A percentile compares a stretch with the other conserved stretches of the same genome.
These are phyloP conservation scores for Rhynchomys soricoides DNA, from an alignment of 2,113 vertebrate species.

Conservation along the genomic window DNA sequence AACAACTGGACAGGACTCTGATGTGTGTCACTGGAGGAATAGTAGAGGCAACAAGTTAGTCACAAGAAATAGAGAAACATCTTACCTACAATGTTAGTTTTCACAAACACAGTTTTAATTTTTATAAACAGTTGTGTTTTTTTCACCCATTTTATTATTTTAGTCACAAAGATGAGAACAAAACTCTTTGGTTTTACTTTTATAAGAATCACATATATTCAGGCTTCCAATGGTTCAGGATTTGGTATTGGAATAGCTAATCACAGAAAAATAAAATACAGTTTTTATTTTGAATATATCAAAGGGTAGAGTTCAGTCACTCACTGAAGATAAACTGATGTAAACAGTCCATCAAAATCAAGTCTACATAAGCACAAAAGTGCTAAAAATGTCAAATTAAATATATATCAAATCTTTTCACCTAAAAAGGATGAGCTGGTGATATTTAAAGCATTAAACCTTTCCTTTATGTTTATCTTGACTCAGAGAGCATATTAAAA, in stretches of 20 bases:
- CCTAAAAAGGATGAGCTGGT: conserved; percentile 26
- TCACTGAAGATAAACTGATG: conserved; percentile 49
- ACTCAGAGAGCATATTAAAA: conserved; percentile 12
- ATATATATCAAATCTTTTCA: conserved; percentile 23
- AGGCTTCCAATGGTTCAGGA: conserved; percentile 54
- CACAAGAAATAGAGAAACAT: neutral
- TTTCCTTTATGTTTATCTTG: conserved; percentile 4
- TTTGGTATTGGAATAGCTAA: conserved; percentile 21
- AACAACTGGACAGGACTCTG: neutral
- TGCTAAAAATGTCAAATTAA: conserved; percentile 1
- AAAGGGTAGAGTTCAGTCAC: conserved; percentile 63
- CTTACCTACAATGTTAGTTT: conserved; percentile 11
- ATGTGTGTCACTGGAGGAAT: neutral
- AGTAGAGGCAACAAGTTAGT: conserved; percentile 20
- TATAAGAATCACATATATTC: conserved; percentile 67
- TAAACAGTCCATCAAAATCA: conserved; percentile 50
- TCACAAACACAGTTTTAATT: neutral
- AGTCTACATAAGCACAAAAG: neutral
- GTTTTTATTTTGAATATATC: conserved; percentile 41
- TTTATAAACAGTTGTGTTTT: conserved; percentile 19
- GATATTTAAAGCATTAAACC: conserved; percentile 38
- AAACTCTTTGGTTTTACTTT: conserved; percentile 8
- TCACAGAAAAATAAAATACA: conserved; percentile 34
- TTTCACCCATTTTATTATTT: conserved; percentile 45
- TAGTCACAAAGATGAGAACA: conserved; percentile 68